A percentile compares a stretch with the other conserved stretches of the same genome.
Evolutionary conservation across 2,113 vertebrate species (phyloP).

Genomic region (Petaurus breviceps): DNA sequence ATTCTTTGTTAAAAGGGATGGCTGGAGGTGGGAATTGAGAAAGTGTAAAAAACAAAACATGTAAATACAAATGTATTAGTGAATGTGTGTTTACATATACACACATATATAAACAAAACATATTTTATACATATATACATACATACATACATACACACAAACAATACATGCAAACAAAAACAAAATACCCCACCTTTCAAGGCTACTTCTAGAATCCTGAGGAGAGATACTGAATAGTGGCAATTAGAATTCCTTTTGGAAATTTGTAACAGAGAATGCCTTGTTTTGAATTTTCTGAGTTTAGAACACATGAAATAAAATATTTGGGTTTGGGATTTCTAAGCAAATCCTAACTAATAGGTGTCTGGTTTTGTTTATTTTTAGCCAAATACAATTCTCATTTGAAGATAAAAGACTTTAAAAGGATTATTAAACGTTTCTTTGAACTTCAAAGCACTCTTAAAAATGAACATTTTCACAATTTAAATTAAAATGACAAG

Average conservation of each 20-base stretch:
- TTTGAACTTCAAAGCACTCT: slow-evolving; percentile 63
- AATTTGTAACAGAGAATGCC: neutral
- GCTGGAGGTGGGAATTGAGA: neutral
- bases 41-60: neutral
- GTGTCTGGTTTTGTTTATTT: slow-evolving; percentile 68
- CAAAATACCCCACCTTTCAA: neutral
- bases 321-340: slow-evolving; percentile 30
- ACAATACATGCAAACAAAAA: too few species aligned
- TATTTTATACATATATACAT: too few species aligned
- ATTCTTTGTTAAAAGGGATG: neutral
- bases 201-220: neutral
- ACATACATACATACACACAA: too few species aligned
- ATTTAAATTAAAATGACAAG: slow-evolving; percentile 58
- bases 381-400: slow-evolving; percentile 52
- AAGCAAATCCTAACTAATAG: slow-evolving; percentile 58
- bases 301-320: slow-evolving; percentile 25
- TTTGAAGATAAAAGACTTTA: slow-evolving; percentile 66
- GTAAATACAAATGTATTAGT: neutral
- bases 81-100: too few species aligned
- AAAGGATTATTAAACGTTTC: slow-evolving; percentile 59
- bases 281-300: slow-evolving; percentile 27
- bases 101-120: too few species aligned
- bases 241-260: neutral
- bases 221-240: neutral
- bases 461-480: slow-evolving; percentile 59